A percentile compares a stretch with the other conserved stretches of the same genome.
phyloP scores from a whole-genome alignment of 2,797 vertebrate species.

The Huso huso region DNA sequence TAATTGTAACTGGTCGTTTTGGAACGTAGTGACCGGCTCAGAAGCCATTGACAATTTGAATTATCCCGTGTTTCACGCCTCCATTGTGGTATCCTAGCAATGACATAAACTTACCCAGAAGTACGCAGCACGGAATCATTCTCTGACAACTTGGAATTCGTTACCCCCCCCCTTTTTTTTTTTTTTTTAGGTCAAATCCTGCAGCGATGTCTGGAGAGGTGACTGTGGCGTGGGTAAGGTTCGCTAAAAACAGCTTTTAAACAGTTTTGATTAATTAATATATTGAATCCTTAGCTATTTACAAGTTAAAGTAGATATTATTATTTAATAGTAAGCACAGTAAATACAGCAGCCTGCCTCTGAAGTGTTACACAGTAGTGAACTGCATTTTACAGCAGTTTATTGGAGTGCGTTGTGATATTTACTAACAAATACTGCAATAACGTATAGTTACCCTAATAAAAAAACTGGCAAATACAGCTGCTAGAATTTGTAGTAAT shows the following conservation, averaged over 20 bases:
- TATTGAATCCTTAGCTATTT: constrained; percentile 1
- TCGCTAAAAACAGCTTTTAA: background rate
- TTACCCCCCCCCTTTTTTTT: background rate
- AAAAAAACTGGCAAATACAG: too few relatives aligned
- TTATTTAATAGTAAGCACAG: background rate
- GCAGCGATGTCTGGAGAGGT: constrained; percentile 35
- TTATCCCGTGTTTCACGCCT: too few relatives aligned
- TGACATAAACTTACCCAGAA: background rate
- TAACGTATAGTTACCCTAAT: too few relatives aligned
- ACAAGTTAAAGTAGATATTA: background rate
- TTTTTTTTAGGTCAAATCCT: background rate
- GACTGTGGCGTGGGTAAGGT: constrained; percentile 43
- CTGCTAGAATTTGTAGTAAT: too few relatives aligned
- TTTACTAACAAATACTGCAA: too few relatives aligned
- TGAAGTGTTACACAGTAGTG: background rate
- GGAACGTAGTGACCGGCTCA: too few relatives aligned
- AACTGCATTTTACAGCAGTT: too few relatives aligned
- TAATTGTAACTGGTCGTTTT: too few relatives aligned
- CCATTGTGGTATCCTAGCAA: constrained; percentile 8
- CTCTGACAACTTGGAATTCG: background rate
- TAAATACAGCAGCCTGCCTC: background rate
- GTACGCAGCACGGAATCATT: background rate
- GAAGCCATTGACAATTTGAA: too few relatives aligned
- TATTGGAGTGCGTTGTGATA: too few relatives aligned
- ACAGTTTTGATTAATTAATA: background rate